These are phyloP conservation scores for Tokudaia muenninki DNA, from an alignment of 2,797 vertebrate species.

Conservation along the genomic window DNA sequence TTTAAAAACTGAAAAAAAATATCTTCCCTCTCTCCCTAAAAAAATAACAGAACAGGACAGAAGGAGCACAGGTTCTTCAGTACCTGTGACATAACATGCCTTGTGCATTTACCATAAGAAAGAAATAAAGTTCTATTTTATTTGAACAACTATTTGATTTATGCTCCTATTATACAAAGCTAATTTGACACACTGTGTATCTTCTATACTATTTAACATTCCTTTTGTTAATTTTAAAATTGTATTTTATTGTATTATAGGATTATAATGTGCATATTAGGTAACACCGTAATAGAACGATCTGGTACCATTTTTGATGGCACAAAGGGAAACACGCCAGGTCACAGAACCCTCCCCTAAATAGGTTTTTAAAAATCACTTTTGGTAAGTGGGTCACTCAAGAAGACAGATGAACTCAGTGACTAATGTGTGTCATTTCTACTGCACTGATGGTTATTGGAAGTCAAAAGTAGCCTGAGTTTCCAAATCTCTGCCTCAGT, in stretches of 20 bases:
- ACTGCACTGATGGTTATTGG: neutral
- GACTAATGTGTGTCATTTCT: neutral
- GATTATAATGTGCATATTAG: neutral
- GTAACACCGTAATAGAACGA: neutral
- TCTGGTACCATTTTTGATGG: neutral
- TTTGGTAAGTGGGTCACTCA: neutral
- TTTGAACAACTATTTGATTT: neutral
- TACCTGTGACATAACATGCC: neutral
- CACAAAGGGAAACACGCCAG: neutral
- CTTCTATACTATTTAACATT: constrained; percentile 22
- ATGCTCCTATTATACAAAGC: neutral
- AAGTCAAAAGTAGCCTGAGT: neutral
- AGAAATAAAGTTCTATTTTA: constrained; percentile 17
- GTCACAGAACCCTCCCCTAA: neutral
- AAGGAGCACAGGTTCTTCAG: neutral
- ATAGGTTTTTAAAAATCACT: neutral
- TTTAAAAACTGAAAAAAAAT: too few relatives aligned
- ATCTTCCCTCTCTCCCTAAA: too few relatives aligned
- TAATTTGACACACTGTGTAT: neutral
- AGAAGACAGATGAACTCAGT: neutral
- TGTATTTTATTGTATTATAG: neutral
- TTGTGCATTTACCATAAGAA: neutral
- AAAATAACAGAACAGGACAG: neutral
- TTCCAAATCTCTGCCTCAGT: neutral
- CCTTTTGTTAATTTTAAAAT: constrained; percentile 19